Base-by-base conservation (phyloP, 2,888 invertebrate species). In the Scotopteryx bipunctaria region DNA sequence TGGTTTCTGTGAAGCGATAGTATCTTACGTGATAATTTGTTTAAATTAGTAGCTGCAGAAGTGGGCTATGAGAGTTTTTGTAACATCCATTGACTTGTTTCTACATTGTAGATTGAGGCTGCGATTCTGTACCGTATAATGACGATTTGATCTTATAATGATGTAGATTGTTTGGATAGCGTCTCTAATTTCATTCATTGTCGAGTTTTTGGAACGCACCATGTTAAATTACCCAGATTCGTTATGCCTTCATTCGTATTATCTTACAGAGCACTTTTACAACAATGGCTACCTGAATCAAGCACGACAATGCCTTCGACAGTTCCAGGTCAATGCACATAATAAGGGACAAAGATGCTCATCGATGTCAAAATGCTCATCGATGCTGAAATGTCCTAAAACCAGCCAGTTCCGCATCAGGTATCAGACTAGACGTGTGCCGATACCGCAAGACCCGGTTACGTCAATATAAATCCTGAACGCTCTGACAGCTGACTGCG, bases 391-490 rank as follows among this genome's bases (percentile, higher is more conserved):
- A 21, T 25, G 14, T 36, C 27, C 17, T 5, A 11, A 21, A 37
- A 37, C 31, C n/a, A 23, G 41, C 33, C 23, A 4, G 38, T 21
- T 40, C 48, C 35, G 53, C 13, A 29, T 32, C 47, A 43, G 44
- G 37, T 56, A 54, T 42, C 21, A 54, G 58, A 48, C 51, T 59
- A 62, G 56, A 57, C 57, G 45, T 56, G 51, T 51, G 47, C 35
- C 46, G 54, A 37, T 63, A 63, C 63, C 69, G 72, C 58, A 66
- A 78, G 85, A 76, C 87, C 84, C 81, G 83, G 80, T 87, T 86
- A 77, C 71, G 84, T 82, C 83, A 81, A 64, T 78, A 86, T 86
- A 87, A 86, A 87, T 87, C 57, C 53, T 63, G 55, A 62, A 67
- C 31, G 23, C 31, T 42, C 21, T 66, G 74, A 71, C 71, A 69